These are phyloP conservation scores for Bombus balteatus DNA, from an alignment of 1,140 invertebrate genomes.

Conservation along the genomic window DNA sequence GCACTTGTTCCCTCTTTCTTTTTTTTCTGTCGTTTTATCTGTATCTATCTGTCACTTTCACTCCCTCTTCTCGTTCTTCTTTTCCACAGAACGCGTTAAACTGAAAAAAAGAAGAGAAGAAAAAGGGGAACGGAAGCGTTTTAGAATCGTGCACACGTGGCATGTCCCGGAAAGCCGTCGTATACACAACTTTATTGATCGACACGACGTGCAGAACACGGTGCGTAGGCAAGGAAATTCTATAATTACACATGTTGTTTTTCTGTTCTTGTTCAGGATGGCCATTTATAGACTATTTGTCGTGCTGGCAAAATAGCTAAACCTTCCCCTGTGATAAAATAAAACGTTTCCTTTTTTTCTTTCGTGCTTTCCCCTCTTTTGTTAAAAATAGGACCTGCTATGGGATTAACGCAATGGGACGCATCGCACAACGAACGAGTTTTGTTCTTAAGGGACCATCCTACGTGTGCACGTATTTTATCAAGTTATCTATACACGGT, in stretches of 20 bases:
- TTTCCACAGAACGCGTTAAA: background rate
- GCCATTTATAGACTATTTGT: too few relatives aligned
- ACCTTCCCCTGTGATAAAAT: background rate
- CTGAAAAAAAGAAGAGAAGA: background rate
- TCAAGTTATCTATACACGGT: background rate
- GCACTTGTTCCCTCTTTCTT: background rate
- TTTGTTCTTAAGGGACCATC: background rate
- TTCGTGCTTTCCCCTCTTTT: background rate
- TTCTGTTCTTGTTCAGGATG: background rate
- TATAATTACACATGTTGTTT: conserved; percentile 51
- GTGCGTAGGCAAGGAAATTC: conserved; percentile 50
- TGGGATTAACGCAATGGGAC: background rate
- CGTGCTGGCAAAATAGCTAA: background rate
- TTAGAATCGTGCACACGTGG: conserved; percentile 34
- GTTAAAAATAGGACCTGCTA: conserved; percentile 24
- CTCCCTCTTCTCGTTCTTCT: background rate
- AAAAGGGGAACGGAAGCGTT: conserved; percentile 26
- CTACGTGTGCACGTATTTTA: conserved; percentile 9
- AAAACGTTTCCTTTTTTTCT: background rate
- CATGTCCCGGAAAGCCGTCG: conserved; percentile 12
- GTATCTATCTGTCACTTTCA: background rate
- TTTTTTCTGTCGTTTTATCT: background rate
- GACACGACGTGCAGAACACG: background rate
- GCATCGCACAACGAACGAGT: background rate
- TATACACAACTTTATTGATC: conserved; percentile 44